Evolutionary conservation across 2,797 vertebrate species (phyloP).

Genomic region (Clarias laeviceps): DNA sequence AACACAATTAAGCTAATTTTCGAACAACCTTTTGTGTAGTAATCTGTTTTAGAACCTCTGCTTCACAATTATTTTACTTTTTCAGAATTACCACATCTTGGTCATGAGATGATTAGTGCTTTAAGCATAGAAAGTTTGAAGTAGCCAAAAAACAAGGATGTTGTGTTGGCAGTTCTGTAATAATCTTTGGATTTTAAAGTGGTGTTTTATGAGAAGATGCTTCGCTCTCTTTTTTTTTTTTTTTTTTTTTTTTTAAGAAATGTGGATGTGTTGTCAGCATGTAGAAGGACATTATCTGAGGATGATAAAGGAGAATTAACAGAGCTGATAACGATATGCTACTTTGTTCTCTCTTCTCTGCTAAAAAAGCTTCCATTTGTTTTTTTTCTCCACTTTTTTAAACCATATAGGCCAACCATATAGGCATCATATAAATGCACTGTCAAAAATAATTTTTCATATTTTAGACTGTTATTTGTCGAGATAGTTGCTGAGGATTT

Average conservation of each 20-base stretch:
- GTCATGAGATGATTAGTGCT: not conserved
- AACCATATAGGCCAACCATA: not conserved
- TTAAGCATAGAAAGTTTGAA: not conserved
- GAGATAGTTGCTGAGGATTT: not conserved
- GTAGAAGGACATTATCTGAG: slow-evolving; percentile 59
- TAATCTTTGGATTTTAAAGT: not conserved
- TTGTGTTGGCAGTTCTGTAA: not conserved
- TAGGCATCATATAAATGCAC: not conserved
- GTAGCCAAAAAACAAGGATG: not conserved
- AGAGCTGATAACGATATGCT: slow-evolving; percentile 45
- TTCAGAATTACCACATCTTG: slow-evolving; percentile 8
- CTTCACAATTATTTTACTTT: slow-evolving; percentile 15
- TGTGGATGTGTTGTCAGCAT: slow-evolving; percentile 50
- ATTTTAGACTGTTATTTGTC: not conserved
- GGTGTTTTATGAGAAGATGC: not conserved
- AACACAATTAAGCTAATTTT: slow-evolving; percentile 48
- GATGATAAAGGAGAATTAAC: slow-evolving; percentile 60
- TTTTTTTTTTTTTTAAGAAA: too few species aligned
- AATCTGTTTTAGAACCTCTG: slow-evolving; percentile 44
- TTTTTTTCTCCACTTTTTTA: not conserved
- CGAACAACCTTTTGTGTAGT: slow-evolving; percentile 48
- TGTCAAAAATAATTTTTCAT: not conserved
- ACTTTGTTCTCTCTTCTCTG: slow-evolving; percentile 31
- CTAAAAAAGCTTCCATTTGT: slow-evolving; percentile 15
- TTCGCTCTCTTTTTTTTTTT: not conserved